Base-by-base conservation (phyloP, 2,888 invertebrate species). In the Malachius bipustulatus region DNA sequence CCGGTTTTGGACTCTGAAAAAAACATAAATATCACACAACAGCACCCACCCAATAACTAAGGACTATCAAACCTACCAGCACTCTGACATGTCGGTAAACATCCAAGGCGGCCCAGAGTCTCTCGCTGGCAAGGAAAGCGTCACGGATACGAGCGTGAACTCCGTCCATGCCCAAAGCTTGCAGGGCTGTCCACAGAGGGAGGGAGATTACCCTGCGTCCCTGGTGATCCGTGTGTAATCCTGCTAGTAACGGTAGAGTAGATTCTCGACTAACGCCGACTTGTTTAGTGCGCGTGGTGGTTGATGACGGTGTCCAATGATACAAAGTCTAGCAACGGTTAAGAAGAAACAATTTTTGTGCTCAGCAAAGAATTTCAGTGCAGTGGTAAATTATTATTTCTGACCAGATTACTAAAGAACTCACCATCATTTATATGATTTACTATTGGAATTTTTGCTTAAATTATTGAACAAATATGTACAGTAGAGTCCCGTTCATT, bases 101-200 rank as follows among this genome's bases (percentile, higher is more conserved):
- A 31, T 75, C 66, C 14, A 79, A 62, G 29, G 67, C 70, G 41
- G 63, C 64, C 63, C 70, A 71, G 34, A 75, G 55, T 47, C 73
- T 67, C 54, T 77, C 76, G 52, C 75, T 73, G 43, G 80, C 70
- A 48, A 81, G 70, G 61, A 87, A 85, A 43, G 88, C 82, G 44
- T 75, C 73, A 42, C 73, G 67, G 39, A 93, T 73, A 14, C 82
- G 70, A 24, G 70, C 64, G 31, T 78, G 69, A 9, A 91, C 75
- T 1, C 77, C 72, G 36, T 82, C 77, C 19, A 80, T 69, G 2
- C 83, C 83, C 3, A 77, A 67, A 6, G 75, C 75, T 45, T 82
- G 79, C 32, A 89, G 63, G 34, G 80, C 75, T 14, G 82, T 74
- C 93, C 93, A 93, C 35, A 91, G 63, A 2, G 91, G 81, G 36